Evolutionary conservation across 2,113 vertebrate species (phyloP), one percentile per base, ranked within the genome.

Genomic region (Halichoeres trimaculatus): DNA sequence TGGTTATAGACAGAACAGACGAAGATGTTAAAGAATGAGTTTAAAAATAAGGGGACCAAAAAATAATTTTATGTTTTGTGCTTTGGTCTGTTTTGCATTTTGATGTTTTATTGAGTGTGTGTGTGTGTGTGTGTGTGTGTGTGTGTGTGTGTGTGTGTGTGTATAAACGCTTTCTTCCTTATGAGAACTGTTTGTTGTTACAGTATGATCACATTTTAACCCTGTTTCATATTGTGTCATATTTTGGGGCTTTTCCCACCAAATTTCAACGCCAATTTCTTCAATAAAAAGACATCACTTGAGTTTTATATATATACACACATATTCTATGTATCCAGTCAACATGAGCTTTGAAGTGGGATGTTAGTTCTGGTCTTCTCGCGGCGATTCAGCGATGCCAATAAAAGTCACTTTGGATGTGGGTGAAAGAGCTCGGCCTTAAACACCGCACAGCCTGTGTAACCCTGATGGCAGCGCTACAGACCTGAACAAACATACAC

Each of bases 371-470:
- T 69, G 57, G 65, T 74, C 16, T 75, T 11, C 34, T 60, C 66
- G 68, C 60, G 48, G 52, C 17, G 58, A 68, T 64, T 9, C 19
- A 35, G 83, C 10, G 68, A 70, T 81, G 77, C 75, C 14, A 22
- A 80, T 92, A 90, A 92, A 90, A 84, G 83, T 83, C 62, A n/a
- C 62, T 77, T 75, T 80, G 69, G 90, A 90, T 73, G 70, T 57
- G 88, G 89, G 89, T 89, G 89, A 89, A 53, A 70, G 86, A 84
- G 62, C 65, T 24, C 54, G 81, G 66, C 76, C 74, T 77, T 78
- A 63, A 80, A 84, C 81, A 71, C 88, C 86, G 80, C 79, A 77
- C 79, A 79, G 81, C 52, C 59, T 43, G 76, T 69, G 19, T 43
- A 0, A 22, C 10, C 26, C 50, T 20, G n/a, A 43, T 34, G 30